Base-by-base conservation (phyloP, 2,797 vertebrate species). In the Emys orbicularis region DNA sequence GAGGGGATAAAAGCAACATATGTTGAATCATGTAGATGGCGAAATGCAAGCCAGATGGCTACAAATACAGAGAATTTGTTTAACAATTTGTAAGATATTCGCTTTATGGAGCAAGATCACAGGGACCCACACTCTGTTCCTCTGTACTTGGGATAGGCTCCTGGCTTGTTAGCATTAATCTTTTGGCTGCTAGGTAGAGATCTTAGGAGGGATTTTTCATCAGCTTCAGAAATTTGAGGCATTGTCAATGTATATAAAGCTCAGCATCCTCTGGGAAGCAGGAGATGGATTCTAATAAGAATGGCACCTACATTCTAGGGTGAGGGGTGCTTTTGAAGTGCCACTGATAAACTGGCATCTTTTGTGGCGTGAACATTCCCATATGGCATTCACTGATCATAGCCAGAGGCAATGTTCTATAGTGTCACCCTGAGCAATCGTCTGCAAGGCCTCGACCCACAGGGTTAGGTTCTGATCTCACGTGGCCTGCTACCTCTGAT, bases 21-120 rank as follows among this genome's bases (percentile, higher is more conserved):
- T 93, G 96, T 86, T 89, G 90, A 89, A 81, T 61, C 4, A 89
- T 83, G 29, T 5, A 52, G 81, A 84, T 52, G 88, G 61, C 88
- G 95, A 72, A 95, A 89, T 87, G 85, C 47, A 5, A 89, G 81
- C 93, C 93, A 96, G 95, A 96, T 89, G 93, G 95, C 90, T 95
- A 68, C 49, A 52, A 89, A 90, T 19, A 76, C 83, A 6, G 72
- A 53, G 86, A 88, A 52, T 91, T 57, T 34, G 11, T 50, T 85
- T 79, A 89, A 61, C 85, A 25, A 76, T 92, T 91, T 56, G 77
- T 95, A 6, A 95, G 88, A 87, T 86, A 92, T 87, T 65, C 52
- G 91, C 94, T 68, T 90, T 93, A 84, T 29, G 3, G 59, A 96
- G 90, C 87, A 31, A 79, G 81, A 77, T 90, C 88, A 91, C 2